Base-by-base conservation (phyloP, 2,888 invertebrate genomes). In the Minunthozetes semirufus region DNA sequence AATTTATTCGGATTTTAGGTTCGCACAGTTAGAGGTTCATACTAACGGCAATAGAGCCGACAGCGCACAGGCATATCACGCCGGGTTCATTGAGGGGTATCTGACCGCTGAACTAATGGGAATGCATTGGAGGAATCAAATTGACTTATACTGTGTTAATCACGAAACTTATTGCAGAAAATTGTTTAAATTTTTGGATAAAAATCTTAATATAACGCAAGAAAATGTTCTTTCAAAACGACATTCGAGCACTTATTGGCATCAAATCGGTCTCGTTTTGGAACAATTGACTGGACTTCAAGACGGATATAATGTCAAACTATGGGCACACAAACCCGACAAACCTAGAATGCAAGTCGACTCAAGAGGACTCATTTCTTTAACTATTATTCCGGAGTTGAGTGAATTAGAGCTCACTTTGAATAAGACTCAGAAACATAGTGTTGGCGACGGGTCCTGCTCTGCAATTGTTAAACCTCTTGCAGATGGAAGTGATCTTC, bases 81-180 rank as follows among this genome's bases (percentile, higher is more conserved):
- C 94, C 1, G 94, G 94, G 6, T 86, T 91, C 59, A 86, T 91
- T 0, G 94, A 94, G 83, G 94, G 93, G 0, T 88, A 89, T 27
- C 83, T 93, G 4, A 92, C 93, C 13, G 89, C 89, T 88, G 88
- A 89, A 77, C 85, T 91, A 75, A 91, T 94, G 79, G 88, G 89
- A 82, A 88, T 88, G 80, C 90, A 91, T 81, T 90, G 92, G 87
- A 85, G 87, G 80, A 94, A 93, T 81, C 89, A 88, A 29, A 79
- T 87, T 8, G 84, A 85, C 79, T 87, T 86, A 82, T 87, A 87
- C 80, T 88, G 88, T 80, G 82, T 83, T 75, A 79, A 80, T 72
- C 78, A 81, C 71, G 79, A 79, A 11, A 83, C 84, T 59, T 85
- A 87, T 80, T 94, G 92, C 81, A 84, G 86, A 15, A 86, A 86